Evolutionary conservation across 2,888 invertebrate genomes (phyloP).

Genomic region (Drosophila sordidapex): DNA sequence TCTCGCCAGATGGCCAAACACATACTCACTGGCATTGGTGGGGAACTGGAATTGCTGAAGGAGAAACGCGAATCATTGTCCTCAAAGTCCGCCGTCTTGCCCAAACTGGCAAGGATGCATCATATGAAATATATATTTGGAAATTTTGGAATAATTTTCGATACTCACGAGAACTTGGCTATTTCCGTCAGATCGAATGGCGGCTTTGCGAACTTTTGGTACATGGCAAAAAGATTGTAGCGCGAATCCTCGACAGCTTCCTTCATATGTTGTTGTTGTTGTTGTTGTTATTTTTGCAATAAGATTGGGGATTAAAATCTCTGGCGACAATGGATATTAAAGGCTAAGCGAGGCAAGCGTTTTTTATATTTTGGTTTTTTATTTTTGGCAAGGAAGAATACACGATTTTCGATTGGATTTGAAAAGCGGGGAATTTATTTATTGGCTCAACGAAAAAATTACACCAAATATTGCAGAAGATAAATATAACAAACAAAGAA

Average conservation of each 20-base stretch:
- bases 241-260: conserved; percentile 84
- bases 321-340: conserved; percentile 3
- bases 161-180: conserved; percentile 84
- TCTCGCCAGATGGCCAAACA: conserved; percentile 52
- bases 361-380: conserved; percentile 19
- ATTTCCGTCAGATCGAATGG: conserved; percentile 84
- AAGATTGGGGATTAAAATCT: conserved; percentile 48
- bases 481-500: conserved; percentile 17
- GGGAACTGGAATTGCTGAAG: conserved; percentile 91
- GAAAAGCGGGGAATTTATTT: conserved; percentile 56
- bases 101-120: conserved; percentile 54
- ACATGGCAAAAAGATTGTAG: conserved; percentile 85
- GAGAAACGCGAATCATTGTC: conserved; percentile 90
- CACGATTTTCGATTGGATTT: conserved; percentile 57
- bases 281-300: conserved; percentile 27
- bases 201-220: conserved; percentile 84
- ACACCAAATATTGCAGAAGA: conserved; percentile 67
- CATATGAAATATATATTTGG: not conserved
- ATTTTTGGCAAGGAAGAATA: conserved; percentile 54
- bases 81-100: conserved; percentile 83
- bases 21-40: conserved; percentile 87
- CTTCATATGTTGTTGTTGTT: conserved; percentile 55
- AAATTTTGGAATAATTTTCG: not conserved
- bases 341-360: conserved; percentile 34
- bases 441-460: conserved; percentile 53